Evolutionary conservation across 2,888 invertebrate genomes (phyloP).

Genomic region (Agrypnus murinus): DNA sequence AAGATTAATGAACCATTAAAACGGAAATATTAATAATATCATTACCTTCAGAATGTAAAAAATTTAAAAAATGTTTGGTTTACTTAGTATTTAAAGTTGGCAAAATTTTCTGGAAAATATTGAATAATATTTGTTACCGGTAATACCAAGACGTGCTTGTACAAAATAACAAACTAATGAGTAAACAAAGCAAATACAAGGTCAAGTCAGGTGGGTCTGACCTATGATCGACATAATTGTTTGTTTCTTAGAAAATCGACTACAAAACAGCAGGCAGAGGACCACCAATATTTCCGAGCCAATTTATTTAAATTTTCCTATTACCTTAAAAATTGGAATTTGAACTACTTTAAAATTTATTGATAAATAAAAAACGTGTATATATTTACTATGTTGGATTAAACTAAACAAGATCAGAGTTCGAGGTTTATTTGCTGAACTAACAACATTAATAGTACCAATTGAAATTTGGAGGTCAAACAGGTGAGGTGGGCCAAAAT

Average conservation of each 20-base stretch:
- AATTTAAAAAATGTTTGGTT: too few species aligned
- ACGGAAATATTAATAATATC: too few species aligned
- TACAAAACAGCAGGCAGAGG: background rate
- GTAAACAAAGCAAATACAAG: constrained; percentile 40
- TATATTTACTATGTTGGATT: background rate
- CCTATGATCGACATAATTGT: constrained; percentile 43
- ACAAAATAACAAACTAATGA: constrained; percentile 32
- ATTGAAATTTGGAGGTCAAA: constrained; percentile 30
- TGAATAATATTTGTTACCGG: background rate
- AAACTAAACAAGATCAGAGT: constrained; percentile 35
- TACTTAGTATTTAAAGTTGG: too few species aligned
- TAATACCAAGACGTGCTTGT: constrained; percentile 31
- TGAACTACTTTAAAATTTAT: too few species aligned
- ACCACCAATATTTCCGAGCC: too few species aligned
- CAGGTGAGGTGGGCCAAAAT: constrained; percentile 41
- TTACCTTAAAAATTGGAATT: too few species aligned
- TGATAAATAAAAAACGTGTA: background rate
- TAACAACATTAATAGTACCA: constrained; percentile 30
- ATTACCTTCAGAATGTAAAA: too few species aligned
- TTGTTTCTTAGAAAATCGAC: constrained; percentile 33
- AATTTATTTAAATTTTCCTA: too few species aligned
- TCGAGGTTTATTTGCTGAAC: constrained; percentile 36
- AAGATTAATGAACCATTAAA: too few species aligned
- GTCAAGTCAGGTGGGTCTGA: constrained; percentile 41
- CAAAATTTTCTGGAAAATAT: too few species aligned